Base-by-base conservation (phyloP, 23 tunicate species). In the Styela clava region DNA sequence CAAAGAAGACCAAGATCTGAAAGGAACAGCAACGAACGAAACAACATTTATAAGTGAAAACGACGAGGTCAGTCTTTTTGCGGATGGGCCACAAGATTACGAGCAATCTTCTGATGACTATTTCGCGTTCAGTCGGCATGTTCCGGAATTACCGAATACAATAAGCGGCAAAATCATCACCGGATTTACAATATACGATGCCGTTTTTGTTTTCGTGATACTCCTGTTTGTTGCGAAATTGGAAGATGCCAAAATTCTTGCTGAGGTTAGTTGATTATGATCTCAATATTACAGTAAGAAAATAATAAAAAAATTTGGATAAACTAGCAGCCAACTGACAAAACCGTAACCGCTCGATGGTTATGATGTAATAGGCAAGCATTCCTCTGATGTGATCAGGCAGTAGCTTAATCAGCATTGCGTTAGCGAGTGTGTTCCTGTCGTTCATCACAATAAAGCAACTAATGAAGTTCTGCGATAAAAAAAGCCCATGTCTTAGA, bases 91-190 rank as follows among this genome's bases (percentile, higher is more conserved):
- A 5, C 56, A 5, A 12, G 56, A 12, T 5, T 12, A 44, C 7
- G 56, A 44, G 12, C 9, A 44, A 44, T 44, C 56, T 7, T 44
- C 56, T 5, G 9, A 7, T 7, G 63, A 51, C 26, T 76, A 44
- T 76, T 76, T 76, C 21, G 81, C 65, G 16, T 52, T 76, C 33
- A 44, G 27, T 76, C 81, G 65, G 21, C 33, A 44, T 51, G 64
- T 76, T 1, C 81, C 81, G n/a, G 81, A 76, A 24, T 44, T 76
- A 35, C 81, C 81, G 29, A 76, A 76, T 32, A 83, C 81, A 31
- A 22, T 85, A n/a, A 78, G 91, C 31, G 97, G 97, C 3, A 84
- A 91, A 36, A 27, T 91, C 19, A 78, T 91, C 22, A 91, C 97
- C 0, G 62, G 73, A 21, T 85, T 91, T 64, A 91, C 90, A 3